A percentile compares a stretch with the other conserved stretches of the same genome.
These are phyloP conservation scores for Anthophora plumipes DNA, from an alignment of 2,888 invertebrate species.

Conservation along the genomic window DNA sequence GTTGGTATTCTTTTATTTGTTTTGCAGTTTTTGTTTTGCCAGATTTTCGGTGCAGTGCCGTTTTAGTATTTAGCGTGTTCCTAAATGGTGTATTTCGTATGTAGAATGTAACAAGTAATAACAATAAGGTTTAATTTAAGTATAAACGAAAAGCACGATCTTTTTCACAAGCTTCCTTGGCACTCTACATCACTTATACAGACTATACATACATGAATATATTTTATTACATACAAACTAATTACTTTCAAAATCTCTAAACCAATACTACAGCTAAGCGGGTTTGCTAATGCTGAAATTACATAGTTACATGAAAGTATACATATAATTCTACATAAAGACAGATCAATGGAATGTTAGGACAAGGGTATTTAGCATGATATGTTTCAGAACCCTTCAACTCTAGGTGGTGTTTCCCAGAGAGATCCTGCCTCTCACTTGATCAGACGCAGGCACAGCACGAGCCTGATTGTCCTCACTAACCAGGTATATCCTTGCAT, in stretches of 20 bases:
- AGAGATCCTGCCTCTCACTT: conserved; percentile 87
- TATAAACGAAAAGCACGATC: conserved; percentile 57
- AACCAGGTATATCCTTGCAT: conserved; percentile 86
- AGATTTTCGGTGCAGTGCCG: conserved; percentile 35
- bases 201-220: conserved; percentile 37
- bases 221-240: conserved; percentile 30
- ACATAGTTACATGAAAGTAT: conserved; percentile 29
- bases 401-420: conserved; percentile 83
- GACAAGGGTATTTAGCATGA: conserved; percentile 81
- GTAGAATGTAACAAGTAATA: conserved; percentile 14
- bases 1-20: conserved; percentile 11
- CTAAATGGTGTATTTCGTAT: conserved; percentile 28
- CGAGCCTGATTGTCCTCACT: conserved; percentile 88
- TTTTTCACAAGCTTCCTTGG: conserved; percentile 52
- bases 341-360: conserved; percentile 64
- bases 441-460: conserved; percentile 91
- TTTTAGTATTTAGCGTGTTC: conserved; percentile 37
- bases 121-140: conserved; percentile 18
- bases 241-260: conserved; percentile 34
- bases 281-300: conserved; percentile 6
- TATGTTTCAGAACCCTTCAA: conserved; percentile 87
- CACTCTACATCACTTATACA: conserved; percentile 37
- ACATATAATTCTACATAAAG: conserved; percentile 28
- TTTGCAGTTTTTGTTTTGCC: conserved; percentile 34
- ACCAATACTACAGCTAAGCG: conserved; percentile 3